phyloP scores from a whole-genome alignment of 1,140 invertebrate genomes.

The Nomia melanderi region DNA sequence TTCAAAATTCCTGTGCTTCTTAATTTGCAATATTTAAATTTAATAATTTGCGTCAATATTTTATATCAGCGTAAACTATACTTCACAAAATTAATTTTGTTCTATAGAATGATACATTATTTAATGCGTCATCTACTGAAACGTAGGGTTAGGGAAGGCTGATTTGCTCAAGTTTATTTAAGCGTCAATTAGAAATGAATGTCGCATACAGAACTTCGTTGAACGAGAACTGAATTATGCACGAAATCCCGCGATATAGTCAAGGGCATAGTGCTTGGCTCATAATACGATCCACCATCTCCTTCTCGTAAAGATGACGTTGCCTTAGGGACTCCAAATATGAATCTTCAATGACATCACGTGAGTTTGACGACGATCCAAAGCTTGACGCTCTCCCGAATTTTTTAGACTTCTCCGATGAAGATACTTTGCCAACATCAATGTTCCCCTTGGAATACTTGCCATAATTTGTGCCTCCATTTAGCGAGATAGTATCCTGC shows the following conservation, averaged over 20 bases:
- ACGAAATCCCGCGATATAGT: not conserved
- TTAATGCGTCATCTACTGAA: no score
- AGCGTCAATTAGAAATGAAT: not conserved
- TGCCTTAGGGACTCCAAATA: conserved; percentile 55
- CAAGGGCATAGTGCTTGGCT: conserved; percentile 28
- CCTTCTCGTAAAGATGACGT: conserved; percentile 63
- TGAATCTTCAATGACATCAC: conserved; percentile 38
- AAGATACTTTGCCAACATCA: not conserved
- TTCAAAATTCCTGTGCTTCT: no score
- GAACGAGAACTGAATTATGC: conserved; percentile 1
- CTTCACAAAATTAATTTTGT: no score
- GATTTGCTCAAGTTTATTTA: no score
- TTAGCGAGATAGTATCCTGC: not conserved
- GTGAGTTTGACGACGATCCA: conserved; percentile 21
- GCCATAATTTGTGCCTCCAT: not conserved
- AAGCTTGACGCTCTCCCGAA: conserved; percentile 28
- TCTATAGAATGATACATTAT: no score
- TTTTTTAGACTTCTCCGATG: conserved; percentile 32
- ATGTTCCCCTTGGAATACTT: not conserved
- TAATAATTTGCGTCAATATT: no score
- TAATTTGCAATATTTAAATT: no score
- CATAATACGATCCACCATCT: conserved; percentile 60
- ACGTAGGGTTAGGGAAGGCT: no score
- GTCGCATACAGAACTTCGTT: not conserved
- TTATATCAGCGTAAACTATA: no score